phyloP scores from a whole-genome alignment of 2,888 invertebrate species.

The Scaptomyza caliginosa region DNA sequence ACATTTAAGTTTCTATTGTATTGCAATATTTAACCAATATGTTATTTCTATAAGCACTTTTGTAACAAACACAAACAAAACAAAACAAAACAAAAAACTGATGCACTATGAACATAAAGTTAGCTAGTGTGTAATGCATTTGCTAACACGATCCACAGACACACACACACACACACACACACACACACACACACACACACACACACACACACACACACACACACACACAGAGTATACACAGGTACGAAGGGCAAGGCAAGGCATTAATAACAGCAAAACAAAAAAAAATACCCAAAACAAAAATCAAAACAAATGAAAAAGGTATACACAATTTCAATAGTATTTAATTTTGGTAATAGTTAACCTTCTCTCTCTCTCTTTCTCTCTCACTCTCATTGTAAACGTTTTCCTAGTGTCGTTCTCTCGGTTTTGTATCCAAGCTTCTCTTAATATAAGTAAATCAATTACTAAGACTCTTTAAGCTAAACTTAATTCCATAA shows the following conservation, averaged over 20 bases:
- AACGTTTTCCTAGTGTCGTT: not conserved
- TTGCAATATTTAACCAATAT: not conserved
- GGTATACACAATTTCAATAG: slow-evolving; percentile 16
- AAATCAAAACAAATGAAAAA: too few relatives aligned
- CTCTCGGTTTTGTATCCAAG: not conserved
- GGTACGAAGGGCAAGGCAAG: slow-evolving; percentile 14
- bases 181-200: too few relatives aligned
- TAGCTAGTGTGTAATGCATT: not conserved
- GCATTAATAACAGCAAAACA: slow-evolving; percentile 6
- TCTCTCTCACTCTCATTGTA: not conserved
- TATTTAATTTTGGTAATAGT: slow-evolving; percentile 14
- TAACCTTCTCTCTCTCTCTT: not conserved
- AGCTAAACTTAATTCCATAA: not conserved
- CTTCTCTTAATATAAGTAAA: not conserved
- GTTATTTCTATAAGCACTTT: not conserved
- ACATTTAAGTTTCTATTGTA: not conserved
- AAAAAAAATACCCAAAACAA: too few relatives aligned
- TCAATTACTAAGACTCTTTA: not conserved
- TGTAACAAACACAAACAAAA: not conserved
- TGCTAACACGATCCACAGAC: not conserved
- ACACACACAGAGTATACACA: not conserved
- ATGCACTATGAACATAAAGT: not conserved
- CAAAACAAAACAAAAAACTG: too few relatives aligned
- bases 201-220: not conserved
- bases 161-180: not conserved